These are phyloP conservation scores for Actinernus sp. DNA, from an alignment of 92 coral and sea anemone species.

Conservation along the genomic window DNA sequence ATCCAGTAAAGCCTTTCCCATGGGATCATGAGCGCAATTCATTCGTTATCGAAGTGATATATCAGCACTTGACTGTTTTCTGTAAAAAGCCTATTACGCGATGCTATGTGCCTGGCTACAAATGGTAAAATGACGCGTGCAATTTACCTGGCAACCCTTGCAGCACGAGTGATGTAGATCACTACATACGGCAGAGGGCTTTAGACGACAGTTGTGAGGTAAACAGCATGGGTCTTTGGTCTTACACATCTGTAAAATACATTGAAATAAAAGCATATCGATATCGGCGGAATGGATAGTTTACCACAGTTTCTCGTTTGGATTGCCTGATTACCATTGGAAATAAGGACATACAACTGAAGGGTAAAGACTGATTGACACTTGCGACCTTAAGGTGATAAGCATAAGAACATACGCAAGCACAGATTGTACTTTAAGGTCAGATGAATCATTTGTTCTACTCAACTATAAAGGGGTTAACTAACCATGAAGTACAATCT, in stretches of 20 bases:
- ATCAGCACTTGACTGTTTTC: not conserved
- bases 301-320: no score
- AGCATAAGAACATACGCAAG: no score
- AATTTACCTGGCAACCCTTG: conserved; percentile 62
- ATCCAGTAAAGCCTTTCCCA: not conserved
- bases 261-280: not conserved
- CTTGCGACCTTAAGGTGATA: no score
- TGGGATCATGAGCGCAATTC: not conserved
- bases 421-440: no score
- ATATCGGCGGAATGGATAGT: not conserved
- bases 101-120: not conserved
- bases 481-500: no score
- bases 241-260: conserved; percentile 9
- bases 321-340: no score
- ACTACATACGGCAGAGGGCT: conserved; percentile 27
- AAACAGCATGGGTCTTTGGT: conserved; percentile 3
- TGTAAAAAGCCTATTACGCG: no score
- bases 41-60: not conserved
- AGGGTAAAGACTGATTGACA: no score
- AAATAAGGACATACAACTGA: no score
- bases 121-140: not conserved
- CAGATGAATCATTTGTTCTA: no score
- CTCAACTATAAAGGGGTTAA: no score
- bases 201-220: not conserved
- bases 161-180: conserved; percentile 82